Percentiles rank a stretch among this genome's conserved stretches.
Conservation (phyloP, 30 jellyfish, hydroid and myxozoan species). For the Mastigias papua region DNA sequence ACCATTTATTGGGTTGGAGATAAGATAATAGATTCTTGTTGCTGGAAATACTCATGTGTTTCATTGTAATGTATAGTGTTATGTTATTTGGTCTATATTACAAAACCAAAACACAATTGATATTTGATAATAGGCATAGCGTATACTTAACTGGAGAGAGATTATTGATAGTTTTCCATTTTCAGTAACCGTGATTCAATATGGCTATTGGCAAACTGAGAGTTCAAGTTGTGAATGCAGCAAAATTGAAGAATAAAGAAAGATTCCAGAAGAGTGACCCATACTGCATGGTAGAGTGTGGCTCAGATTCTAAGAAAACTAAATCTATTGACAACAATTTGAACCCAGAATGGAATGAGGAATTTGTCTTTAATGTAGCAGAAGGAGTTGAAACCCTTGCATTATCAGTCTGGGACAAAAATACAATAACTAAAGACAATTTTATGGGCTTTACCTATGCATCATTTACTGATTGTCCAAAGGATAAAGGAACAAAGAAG, state of each 20-base stretch:
- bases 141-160: not conserved
- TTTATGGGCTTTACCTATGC: conserved; percentile 88
- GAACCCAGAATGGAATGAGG: conserved; percentile 96
- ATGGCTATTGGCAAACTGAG: conserved; percentile 89
- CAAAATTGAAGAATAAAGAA: conserved; percentile 83
- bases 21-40: not conserved
- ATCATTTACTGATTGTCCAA: conserved; percentile 69
- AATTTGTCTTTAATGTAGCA: conserved; percentile 61
- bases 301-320: conserved; percentile 71
- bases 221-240: conserved; percentile 73
- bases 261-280: conserved; percentile 97
- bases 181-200: conserved; percentile 8
- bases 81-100: too few relatives aligned
- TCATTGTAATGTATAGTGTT: too few relatives aligned
- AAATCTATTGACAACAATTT: conserved; percentile 84
- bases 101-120: not conserved
- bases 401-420: conserved; percentile 92
- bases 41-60: too few relatives aligned
- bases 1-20: not conserved
- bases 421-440: conserved; percentile 86
- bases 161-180: not conserved
- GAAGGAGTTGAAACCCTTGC: conserved; percentile 81
- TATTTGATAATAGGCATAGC: not conserved
- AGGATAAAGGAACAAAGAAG: conserved; percentile 76
- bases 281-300: conserved; percentile 88